Base-by-base conservation (phyloP, 2,888 invertebrate species). In the Cerastis leucographa region DNA sequence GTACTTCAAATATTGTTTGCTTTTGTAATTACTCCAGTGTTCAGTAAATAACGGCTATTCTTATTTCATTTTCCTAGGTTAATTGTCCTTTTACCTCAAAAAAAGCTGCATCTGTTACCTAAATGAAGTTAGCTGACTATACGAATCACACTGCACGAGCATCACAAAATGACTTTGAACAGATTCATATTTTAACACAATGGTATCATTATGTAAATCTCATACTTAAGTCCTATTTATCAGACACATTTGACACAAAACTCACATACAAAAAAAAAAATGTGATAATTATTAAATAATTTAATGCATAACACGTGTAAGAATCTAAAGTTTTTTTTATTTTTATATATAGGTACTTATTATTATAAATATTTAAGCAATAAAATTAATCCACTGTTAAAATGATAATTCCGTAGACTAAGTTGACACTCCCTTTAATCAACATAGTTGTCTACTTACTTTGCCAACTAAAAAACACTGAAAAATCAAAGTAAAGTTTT, bases 151-250 rank as follows among this genome's bases (percentile, higher is more conserved):
- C n/a, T n/a, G 14, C 49, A 35, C 46, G 51, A 59, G 59, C 68
- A 29, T 65, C 64, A 56, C 51, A 29, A 67, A 64, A 17, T 44
- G 44, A 61, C 89, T 88, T 83, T 88, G 90, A 89, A 89, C 90
- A 81, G 86, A 83, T 89, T 86, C 71, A 29, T 71, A 85, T 87
- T 86, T 74, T 81, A 73, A 84, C 74, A 84, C 79, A 83, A 79
- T 84, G 59, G 72, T 83, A 78, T 79, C 65, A 77, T 71, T 76
- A 5, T 44, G 29, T n/a, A 11, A 49, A 78, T 71, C 78, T 62
- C 9, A n/a, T n/a, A 54, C 9, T 54, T n/a, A 54, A 25, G 42
- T 29, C 14, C 49, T 42, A 14, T 19, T n/a, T 22, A 40, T 42
- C 29, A n/a, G 6, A 76, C n/a, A 29, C 29, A 42, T 66, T 76